Conservation (phyloP, 2,888 invertebrate genomes). For the Drosophila limbata region DNA sequence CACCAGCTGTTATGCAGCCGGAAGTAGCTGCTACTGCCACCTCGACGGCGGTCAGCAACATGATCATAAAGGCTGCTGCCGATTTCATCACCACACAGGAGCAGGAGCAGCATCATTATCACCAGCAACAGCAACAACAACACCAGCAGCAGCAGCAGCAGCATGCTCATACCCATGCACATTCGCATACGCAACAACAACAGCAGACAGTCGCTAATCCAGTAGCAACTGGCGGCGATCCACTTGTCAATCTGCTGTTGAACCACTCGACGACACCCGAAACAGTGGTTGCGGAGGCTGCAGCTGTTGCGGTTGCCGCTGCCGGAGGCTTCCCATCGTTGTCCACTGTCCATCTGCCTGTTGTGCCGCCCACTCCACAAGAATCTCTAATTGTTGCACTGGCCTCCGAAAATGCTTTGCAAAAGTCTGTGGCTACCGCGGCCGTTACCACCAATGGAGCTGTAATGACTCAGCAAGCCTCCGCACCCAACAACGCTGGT, state of each 20-base stretch:
- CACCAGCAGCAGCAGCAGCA: conserved; percentile 55
- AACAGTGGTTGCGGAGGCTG: conserved; percentile 64
- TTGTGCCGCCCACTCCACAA: conserved; percentile 79
- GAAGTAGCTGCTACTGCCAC: conserved; percentile 83
- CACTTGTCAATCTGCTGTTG: conserved; percentile 81
- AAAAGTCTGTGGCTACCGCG: conserved; percentile 83
- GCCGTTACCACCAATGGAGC: conserved; percentile 81
- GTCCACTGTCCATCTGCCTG: conserved; percentile 57
- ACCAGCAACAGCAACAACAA: conserved; percentile 78
- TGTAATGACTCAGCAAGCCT: conserved; percentile 80
- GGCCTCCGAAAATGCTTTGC: conserved; percentile 83
- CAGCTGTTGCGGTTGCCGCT: conserved; percentile 48
- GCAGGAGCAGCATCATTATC: conserved; percentile 86
- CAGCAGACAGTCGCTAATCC: conserved; percentile 61
- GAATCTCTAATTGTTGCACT: conserved; percentile 85
- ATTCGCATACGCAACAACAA: conserved; percentile 82
- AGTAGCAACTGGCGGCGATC: conserved; percentile 56
- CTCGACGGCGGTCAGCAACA: conserved; percentile 87
- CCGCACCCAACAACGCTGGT: conserved; percentile 64
- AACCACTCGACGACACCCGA: conserved; percentile 74
- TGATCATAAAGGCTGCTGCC: conserved; percentile 91
- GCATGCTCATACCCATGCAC: conserved; percentile 66
- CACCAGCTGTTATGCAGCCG: conserved; percentile 73
- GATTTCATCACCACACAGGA: conserved; percentile 89
- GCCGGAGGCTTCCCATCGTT: conserved; percentile 53